phyloP scores from a whole-genome alignment of 2,888 invertebrate genomes.

The Itoplectis maculator region DNA sequence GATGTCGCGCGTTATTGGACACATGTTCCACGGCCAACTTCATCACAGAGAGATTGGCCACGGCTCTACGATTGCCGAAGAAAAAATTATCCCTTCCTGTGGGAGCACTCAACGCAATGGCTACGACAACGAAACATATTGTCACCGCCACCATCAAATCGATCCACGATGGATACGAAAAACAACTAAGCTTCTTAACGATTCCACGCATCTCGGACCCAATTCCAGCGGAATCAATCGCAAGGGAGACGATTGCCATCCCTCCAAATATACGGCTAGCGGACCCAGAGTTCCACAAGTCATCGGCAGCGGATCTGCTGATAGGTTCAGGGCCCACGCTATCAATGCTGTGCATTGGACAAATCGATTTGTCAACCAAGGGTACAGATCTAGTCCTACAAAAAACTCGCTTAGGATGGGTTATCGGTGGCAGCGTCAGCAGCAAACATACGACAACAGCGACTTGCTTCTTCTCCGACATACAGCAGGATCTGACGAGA shows the following conservation, averaged over 20 bases:
- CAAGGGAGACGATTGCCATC: conserved; percentile 7
- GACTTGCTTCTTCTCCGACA: conserved; percentile 4
- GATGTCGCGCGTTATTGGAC: conserved; percentile 56
- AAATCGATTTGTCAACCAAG: conserved; percentile 23
- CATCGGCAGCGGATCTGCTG: conserved; percentile 48
- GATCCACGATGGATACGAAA: conserved; percentile 41
- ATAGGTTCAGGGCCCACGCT: conserved; percentile 56
- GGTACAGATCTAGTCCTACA: conserved; percentile 33
- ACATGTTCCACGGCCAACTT: conserved; percentile 67
- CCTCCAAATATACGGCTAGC: conserved; percentile 44
- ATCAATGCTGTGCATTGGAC: conserved; percentile 33
- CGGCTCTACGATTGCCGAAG: conserved; percentile 47
- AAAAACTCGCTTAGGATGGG: conserved; percentile 54
- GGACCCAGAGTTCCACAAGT: conserved; percentile 60
- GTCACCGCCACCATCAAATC: conserved; percentile 50
- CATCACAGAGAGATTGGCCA: conserved; percentile 61
- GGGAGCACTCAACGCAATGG: conserved; percentile 54
- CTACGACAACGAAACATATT: conserved; percentile 46
- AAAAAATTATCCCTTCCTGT: conserved; percentile 51
- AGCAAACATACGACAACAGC: not conserved
- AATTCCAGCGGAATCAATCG: conserved; percentile 45
- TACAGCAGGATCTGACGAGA: conserved; percentile 34
- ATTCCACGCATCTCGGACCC: conserved; percentile 55
- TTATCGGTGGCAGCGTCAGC: conserved; percentile 36
- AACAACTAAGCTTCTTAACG: conserved; percentile 53